Evolutionary conservation across 2,797 vertebrate genomes (phyloP).

Genomic region (Anguilla pacifica): DNA sequence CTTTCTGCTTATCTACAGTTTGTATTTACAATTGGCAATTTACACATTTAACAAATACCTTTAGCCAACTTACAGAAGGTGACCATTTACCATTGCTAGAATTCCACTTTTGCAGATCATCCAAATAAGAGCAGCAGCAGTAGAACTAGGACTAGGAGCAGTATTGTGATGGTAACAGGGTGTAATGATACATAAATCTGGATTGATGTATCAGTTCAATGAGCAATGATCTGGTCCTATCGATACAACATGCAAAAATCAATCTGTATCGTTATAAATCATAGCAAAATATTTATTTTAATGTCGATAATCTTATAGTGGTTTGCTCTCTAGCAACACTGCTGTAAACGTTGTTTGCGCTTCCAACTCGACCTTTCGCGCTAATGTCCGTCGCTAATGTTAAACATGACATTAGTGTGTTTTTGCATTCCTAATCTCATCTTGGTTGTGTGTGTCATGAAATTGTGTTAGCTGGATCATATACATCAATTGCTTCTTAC

Average conservation of each 20-base stretch:
- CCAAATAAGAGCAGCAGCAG: background rate
- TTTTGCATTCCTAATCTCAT: too few species aligned
- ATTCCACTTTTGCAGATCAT: background rate
- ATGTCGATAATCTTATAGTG: background rate
- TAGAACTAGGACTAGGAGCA: background rate
- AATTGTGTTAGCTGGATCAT: too few species aligned
- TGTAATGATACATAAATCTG: background rate
- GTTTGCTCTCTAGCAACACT: background rate
- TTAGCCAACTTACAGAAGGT: too few species aligned
- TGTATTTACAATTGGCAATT: background rate
- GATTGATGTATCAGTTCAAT: background rate
- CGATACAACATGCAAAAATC: too few species aligned
- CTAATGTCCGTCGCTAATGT: too few species aligned
- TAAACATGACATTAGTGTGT: too few species aligned
- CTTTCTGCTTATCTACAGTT: background rate
- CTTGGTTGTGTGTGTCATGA: too few species aligned
- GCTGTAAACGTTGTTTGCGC: background rate
- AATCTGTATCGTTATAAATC: too few species aligned
- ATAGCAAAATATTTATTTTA: background rate
- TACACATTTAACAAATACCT: too few species aligned
- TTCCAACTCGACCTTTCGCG: background rate
- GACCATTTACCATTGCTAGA: too few species aligned
- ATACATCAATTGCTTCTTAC: too few species aligned
- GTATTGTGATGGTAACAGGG: background rate
- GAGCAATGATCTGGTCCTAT: background rate